Evolutionary conservation across 2,797 vertebrate genomes (phyloP).

Genomic region (Poecile montanus): DNA sequence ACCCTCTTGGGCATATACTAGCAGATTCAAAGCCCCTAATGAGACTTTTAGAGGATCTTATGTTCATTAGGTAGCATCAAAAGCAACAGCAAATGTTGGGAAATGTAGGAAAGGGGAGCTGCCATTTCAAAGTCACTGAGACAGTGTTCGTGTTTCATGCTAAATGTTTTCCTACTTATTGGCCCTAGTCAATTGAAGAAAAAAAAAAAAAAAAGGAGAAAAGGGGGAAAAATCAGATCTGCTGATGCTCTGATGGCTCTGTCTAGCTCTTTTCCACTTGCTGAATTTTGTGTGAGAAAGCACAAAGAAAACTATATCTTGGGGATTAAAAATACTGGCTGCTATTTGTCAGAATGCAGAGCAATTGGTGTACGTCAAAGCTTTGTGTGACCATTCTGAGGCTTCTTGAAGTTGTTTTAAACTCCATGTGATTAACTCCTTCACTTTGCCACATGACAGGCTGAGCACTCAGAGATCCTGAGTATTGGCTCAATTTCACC

Average conservation of each 20-base stretch:
- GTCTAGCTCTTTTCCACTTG: not conserved
- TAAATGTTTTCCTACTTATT: not conserved
- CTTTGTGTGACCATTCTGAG: not conserved
- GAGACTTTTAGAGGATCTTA: not conserved
- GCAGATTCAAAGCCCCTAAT: slow-evolving; percentile 43
- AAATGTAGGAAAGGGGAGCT: not conserved
- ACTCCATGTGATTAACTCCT: not conserved
- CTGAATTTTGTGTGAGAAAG: not conserved
- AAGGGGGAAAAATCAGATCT: rapidly evolving
- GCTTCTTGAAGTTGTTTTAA: not conserved
- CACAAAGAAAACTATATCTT: not conserved
- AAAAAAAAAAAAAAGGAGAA: rapidly evolving
- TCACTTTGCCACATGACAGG: not conserved
- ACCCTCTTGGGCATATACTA: not conserved
- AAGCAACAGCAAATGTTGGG: not conserved
- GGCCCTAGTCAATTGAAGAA: not conserved
- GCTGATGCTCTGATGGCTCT: not conserved
- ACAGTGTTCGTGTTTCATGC: not conserved
- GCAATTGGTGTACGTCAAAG: not conserved
- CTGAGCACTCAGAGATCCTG: not conserved
- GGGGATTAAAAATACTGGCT: not conserved
- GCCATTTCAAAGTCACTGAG: not conserved
- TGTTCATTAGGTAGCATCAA: not conserved
- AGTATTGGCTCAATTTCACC: not conserved
- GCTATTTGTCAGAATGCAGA: not conserved